Base-by-base conservation (phyloP, 2,888 invertebrate species). In the Nemapogon koenigi region DNA sequence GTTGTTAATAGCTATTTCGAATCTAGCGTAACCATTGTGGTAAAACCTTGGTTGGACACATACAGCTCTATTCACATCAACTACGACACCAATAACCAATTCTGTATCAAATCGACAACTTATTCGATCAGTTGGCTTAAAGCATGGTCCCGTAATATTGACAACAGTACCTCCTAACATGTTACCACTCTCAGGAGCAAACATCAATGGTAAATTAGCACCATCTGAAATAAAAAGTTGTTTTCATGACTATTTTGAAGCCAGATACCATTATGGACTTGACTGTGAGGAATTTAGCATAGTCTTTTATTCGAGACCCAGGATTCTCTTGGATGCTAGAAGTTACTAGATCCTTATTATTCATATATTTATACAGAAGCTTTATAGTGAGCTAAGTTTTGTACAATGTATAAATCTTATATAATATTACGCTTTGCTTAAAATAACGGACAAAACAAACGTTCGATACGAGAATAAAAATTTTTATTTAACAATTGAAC, bases 81-180 rank as follows among this genome's bases (percentile, higher is more conserved):
- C 83, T 29, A 89, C 88, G 38, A 85, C 87, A 2, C 92, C 94
- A 7, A 83, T 64, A 1, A 94, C 91, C 41, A 88, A 84, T 46
- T 89, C 87, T 0, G 87, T 90, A 55, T 94, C 93, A 55, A 94
- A 94, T 46, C 90, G 86, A 55, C 94, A 95, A 37, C 85, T 86
- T 33, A 97, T 86, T 47, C 88, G 84, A 50, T 91, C 88, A 1
- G 80, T 80, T 0, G 83, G 83, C 46, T 87, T 82, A 59, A 97
- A 93, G 61, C 98, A 98, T 2, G 97, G 96, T 0, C 97, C 98
- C 0, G 97, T 96, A 41, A 98, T 91, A 59, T 97, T 97, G 26
- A 98, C 94, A 38, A 97, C 87, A 0, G 94, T 93, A 2, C 98
- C 98, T 2, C 98, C 98, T 46, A 97, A 81, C 97, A 98, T 97